These are phyloP conservation scores for Toxostoma redivivum DNA, from an alignment of 2,113 vertebrate genomes.

Conservation along the genomic window DNA sequence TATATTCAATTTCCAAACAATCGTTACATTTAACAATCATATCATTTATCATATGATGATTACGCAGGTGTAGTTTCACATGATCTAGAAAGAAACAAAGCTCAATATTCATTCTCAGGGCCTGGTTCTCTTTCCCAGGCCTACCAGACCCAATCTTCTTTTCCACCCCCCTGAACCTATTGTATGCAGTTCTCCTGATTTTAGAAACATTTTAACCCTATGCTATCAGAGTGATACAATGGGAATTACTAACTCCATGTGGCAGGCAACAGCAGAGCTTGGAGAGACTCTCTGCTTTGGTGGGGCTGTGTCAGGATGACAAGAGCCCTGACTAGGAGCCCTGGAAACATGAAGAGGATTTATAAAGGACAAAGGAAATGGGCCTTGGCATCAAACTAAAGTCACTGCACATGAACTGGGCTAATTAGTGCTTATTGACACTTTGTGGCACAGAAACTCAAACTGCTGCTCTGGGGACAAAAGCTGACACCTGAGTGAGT, in stretches of 20 bases:
- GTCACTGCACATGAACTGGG: background rate
- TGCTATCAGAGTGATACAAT: background rate
- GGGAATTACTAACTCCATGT: background rate
- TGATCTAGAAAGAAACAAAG: too few relatives aligned
- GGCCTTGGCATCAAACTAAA: background rate
- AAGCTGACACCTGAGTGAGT: background rate
- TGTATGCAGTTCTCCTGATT: too few relatives aligned
- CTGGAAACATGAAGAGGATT: rapidly evolving
- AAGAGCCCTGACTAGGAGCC: background rate
- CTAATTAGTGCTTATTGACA: background rate
- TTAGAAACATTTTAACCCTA: too few relatives aligned
- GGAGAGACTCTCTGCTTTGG: background rate
- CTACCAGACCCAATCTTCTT: too few relatives aligned
- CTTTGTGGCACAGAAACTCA: background rate
- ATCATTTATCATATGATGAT: too few relatives aligned
- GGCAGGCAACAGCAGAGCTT: background rate
- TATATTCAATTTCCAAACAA: too few relatives aligned
- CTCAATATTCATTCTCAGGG: too few relatives aligned
- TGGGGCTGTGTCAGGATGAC: background rate
- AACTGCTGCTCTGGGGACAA: background rate
- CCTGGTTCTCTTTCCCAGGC: too few relatives aligned
- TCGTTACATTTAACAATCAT: too few relatives aligned
- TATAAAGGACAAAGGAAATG: background rate
- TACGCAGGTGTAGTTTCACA: too few relatives aligned
- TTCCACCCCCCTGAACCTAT: too few relatives aligned